Conservation (phyloP, 2,797 vertebrate genomes). For the Mycteria americana region DNA sequence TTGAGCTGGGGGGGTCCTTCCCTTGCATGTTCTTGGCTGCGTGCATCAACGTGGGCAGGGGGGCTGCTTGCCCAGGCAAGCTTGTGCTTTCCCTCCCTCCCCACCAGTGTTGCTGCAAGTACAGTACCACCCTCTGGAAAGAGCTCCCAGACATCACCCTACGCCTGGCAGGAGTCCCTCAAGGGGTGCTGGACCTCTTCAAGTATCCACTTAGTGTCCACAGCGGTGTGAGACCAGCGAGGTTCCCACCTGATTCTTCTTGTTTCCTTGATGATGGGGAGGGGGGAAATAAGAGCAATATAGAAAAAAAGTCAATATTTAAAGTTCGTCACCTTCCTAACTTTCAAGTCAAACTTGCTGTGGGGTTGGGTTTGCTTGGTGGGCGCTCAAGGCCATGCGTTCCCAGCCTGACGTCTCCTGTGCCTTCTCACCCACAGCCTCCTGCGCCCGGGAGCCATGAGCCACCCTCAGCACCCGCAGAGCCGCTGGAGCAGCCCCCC, state of each 20-base stretch:
- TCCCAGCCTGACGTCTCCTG: neutral
- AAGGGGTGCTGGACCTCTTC: neutral
- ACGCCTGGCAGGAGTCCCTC: neutral
- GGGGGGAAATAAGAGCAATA: neutral
- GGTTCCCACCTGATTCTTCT: neutral
- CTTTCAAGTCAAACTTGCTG: neutral
- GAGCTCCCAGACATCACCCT: neutral
- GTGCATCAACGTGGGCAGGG: rapidly evolving
- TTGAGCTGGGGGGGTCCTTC: neutral
- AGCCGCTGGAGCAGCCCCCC: neutral
- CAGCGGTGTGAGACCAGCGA: neutral
- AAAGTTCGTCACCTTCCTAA: neutral
- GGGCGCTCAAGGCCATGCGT: rapidly evolving
- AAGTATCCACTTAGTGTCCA: neutral
- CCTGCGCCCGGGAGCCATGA: conserved; percentile 19
- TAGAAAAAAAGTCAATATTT: neutral
- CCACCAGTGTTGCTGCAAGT: neutral
- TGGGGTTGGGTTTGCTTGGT: neutral
- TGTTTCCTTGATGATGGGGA: neutral
- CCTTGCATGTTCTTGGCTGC: neutral
- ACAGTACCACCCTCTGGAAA: neutral
- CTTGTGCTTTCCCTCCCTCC: neutral
- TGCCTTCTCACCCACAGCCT: neutral
- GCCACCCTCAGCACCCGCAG: neutral
- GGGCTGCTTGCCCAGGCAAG: neutral